Percentiles rank a stretch among this genome's conserved stretches.
phyloP scores from a whole-genome alignment of 2,113 vertebrate species.

The Podarcis raffonei region DNA sequence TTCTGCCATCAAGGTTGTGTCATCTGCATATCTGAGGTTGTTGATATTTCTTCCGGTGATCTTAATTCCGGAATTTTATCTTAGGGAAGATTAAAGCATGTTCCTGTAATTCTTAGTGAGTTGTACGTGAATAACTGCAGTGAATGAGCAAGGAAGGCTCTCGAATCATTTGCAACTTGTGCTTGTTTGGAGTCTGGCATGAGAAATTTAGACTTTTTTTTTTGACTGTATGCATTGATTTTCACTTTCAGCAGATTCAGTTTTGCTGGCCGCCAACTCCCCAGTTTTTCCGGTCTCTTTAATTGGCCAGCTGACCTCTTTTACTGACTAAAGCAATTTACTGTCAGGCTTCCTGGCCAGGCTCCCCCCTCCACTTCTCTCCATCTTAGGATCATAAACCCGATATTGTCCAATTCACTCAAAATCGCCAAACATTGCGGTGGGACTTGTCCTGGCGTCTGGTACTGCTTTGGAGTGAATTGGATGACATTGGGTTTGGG shows the following conservation, averaged over 20 bases:
- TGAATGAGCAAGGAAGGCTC: background rate
- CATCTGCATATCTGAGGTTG: too few species aligned
- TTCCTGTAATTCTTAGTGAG: background rate
- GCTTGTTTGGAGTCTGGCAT: background rate
- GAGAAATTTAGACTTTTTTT: slow-evolving; percentile 6
- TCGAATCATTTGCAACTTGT: background rate
- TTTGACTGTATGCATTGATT: slow-evolving; percentile 30
- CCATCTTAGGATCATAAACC: too few species aligned
- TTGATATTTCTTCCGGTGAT: too few species aligned
- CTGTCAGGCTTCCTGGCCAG: background rate
- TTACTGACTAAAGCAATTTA: slow-evolving; percentile 2
- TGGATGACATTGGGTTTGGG: too few species aligned
- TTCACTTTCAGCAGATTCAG: slow-evolving; percentile 16
- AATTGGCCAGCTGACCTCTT: slow-evolving; percentile 14
- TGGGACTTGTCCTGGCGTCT: too few species aligned
- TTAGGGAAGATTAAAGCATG: background rate
- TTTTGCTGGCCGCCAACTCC: background rate
- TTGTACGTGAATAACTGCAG: background rate
- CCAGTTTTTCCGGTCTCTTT: background rate
- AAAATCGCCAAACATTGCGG: too few species aligned
- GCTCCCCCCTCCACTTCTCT: too few species aligned
- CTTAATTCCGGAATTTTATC: too few species aligned
- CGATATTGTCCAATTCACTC: too few species aligned
- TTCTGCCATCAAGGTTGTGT: too few species aligned
- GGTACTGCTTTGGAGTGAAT: too few species aligned